A percentile compares a stretch with the other conserved stretches of the same genome.
These are phyloP conservation scores for Hecatera dysodea DNA, from an alignment of 2,888 invertebrate species.

Conservation along the genomic window DNA sequence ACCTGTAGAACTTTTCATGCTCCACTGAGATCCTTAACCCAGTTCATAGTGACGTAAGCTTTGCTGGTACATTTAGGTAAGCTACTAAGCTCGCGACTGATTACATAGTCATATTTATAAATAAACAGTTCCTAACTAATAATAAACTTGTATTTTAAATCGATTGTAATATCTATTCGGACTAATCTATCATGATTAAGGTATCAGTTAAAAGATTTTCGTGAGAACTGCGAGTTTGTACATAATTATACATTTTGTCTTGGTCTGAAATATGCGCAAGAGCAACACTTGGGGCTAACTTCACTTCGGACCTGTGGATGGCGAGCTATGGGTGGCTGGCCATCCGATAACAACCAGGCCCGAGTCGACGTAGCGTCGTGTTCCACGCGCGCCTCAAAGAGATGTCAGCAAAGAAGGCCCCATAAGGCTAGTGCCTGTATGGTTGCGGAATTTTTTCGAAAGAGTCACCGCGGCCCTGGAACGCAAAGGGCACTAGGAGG, in stretches of 20 bases:
- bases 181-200: background rate
- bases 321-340: too few relatives aligned
- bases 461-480: too few relatives aligned
- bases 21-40: constrained; percentile 52
- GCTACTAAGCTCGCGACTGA: constrained; percentile 27
- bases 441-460: too few relatives aligned
- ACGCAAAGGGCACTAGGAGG: too few relatives aligned
- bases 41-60: constrained; percentile 45
- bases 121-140: constrained; percentile 1
- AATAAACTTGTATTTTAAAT: constrained; percentile 13
- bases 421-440: too few relatives aligned
- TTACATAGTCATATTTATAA: constrained; percentile 34
- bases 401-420: too few relatives aligned
- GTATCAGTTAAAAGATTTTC: background rate
- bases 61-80: constrained; percentile 14
- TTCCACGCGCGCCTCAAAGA: too few relatives aligned
- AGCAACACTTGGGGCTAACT: background rate
- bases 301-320: too few relatives aligned
- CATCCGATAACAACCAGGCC: too few relatives aligned
- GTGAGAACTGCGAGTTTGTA: background rate
- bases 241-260: background rate
- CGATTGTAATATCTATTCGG: constrained; percentile 1
- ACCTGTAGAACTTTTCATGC: constrained; percentile 51
- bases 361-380: too few relatives aligned
- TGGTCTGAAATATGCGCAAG: background rate